These are phyloP conservation scores for Pseudomyrmex concolor DNA, from an alignment of 1,140 invertebrate genomes.

Conservation along the genomic window DNA sequence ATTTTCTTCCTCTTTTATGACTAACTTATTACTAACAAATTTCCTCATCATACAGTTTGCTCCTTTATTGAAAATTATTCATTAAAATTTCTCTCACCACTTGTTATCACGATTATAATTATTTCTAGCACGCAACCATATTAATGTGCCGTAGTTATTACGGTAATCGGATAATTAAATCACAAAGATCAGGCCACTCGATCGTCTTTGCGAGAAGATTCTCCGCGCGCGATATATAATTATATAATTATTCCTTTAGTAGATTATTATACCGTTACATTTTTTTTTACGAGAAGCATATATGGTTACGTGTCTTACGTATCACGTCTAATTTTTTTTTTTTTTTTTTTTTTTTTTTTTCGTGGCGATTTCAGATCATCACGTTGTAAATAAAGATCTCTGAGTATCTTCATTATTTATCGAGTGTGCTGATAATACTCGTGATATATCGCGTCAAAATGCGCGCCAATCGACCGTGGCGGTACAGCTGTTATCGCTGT, in stretches of 20 bases:
- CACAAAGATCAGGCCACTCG: background rate
- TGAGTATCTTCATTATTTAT: background rate
- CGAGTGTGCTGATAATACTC: background rate
- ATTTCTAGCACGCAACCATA: background rate
- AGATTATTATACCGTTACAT: too few relatives aligned
- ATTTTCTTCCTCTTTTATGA: too few relatives aligned
- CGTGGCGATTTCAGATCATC: too few relatives aligned
- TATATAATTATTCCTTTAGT: background rate
- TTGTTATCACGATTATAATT: slow-evolving; percentile 1
- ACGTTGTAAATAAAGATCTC: background rate
- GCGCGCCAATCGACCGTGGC: slow-evolving; percentile 1
- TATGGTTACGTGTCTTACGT: too few relatives aligned
- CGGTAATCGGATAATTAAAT: slow-evolving; percentile 20
- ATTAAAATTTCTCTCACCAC: background rate
- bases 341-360: background rate
- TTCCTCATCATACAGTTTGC: too few relatives aligned
- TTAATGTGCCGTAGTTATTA: background rate
- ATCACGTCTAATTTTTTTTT: background rate
- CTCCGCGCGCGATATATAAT: background rate
- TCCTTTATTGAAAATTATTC: background rate
- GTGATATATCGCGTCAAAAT: background rate
- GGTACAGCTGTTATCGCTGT: slow-evolving; percentile 15
- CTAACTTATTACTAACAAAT: too few relatives aligned
- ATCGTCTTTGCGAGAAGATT: background rate
- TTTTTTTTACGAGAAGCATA: too few relatives aligned